Evolutionary conservation across 2,888 invertebrate genomes (phyloP), one percentile per base, ranked within the genome.

Genomic region (Drosophila mimica): DNA sequence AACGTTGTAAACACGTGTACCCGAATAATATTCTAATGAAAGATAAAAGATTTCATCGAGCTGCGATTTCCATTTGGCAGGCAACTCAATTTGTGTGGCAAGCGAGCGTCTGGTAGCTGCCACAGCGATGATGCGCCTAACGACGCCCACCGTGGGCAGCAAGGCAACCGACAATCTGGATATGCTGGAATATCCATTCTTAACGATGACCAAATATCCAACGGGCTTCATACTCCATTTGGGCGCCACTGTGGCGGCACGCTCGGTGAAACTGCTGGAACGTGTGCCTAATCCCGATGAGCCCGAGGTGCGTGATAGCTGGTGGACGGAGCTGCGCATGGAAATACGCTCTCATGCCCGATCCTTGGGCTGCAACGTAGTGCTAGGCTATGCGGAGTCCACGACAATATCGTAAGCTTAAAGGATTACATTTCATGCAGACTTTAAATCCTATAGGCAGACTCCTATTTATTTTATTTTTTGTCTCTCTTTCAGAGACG

Each of bases 281-380:
- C 94, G 97, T 79, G 96, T 97, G 67, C 95, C 96, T 52, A 97
- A 97, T 93, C 95, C 96, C 59, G 97, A 98, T 85, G 98, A 98
- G 92, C 97, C 97, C 20, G 98, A 98, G 91, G 96, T 97, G 4
- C 95, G 99, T 49, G 98, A 99, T 89, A 96, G 96, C 2, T 99
- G 99, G 98, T 99, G 99, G 99, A 97, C 97, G 0, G 99, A 99
- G 93, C 94, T 99, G 31, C 94, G 99, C 58, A 98, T 98, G 92
- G 99, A 99, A 94, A 96, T 99, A 67, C 95, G 98, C 0, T 98
- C 99, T 4, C 99, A 99, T 92, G 97, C 98, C 7, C 94, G 98
- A 46, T 97, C 98, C 1, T 94, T 99, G 75, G 97, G 97, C 15
- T 99, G 99, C 90, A 98, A 98, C 92, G 98, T 98, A 7, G 98